A percentile compares a stretch with the other conserved stretches of the same genome.
Evolutionary conservation across 1,140 invertebrate genomes (phyloP).

Genomic region (Ceratina australensis): DNA sequence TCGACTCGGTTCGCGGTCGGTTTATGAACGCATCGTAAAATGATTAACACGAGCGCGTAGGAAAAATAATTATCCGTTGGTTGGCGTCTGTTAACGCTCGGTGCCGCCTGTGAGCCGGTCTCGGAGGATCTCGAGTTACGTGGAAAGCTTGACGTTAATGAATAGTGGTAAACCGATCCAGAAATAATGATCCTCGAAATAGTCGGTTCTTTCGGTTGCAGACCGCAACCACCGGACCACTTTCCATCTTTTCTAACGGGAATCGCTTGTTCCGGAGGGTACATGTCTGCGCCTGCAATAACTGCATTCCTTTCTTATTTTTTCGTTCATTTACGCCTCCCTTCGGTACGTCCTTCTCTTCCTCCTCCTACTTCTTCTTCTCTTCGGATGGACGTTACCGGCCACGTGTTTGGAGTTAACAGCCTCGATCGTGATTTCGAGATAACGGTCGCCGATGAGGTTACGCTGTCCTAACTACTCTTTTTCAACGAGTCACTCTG

Average conservation of each 20-base stretch:
- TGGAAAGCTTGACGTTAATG: constrained; percentile 62
- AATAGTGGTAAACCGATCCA: constrained; percentile 65
- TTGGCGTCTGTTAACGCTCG: constrained; percentile 50
- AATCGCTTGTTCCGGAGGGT: constrained; percentile 42
- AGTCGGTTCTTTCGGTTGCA: constrained; percentile 42
- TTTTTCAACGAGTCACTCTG: constrained; percentile 44
- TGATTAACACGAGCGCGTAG: constrained; percentile 55
- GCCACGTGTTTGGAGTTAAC: constrained; percentile 45
- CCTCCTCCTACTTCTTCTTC: too few relatives aligned
- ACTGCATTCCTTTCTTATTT: constrained; percentile 2
- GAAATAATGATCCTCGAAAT: constrained; percentile 65
- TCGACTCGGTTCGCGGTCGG: background rate
- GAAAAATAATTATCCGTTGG: constrained; percentile 61
- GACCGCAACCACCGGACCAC: constrained; percentile 12
- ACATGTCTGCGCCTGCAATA: background rate
- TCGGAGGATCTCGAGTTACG: constrained; percentile 55
- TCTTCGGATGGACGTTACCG: background rate
- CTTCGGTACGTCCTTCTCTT: too few relatives aligned
- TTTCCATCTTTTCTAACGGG: constrained; percentile 53
- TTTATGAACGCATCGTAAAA: constrained; percentile 47
- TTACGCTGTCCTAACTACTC: constrained; percentile 14
- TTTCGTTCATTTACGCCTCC: too few relatives aligned
- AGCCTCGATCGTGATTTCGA: constrained; percentile 41
- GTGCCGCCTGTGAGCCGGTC: constrained; percentile 37
- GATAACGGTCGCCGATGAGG: constrained; percentile 31